Evolutionary conservation across 2,113 vertebrate species (phyloP).

Genomic region (Neodontobutis hainanensis): DNA sequence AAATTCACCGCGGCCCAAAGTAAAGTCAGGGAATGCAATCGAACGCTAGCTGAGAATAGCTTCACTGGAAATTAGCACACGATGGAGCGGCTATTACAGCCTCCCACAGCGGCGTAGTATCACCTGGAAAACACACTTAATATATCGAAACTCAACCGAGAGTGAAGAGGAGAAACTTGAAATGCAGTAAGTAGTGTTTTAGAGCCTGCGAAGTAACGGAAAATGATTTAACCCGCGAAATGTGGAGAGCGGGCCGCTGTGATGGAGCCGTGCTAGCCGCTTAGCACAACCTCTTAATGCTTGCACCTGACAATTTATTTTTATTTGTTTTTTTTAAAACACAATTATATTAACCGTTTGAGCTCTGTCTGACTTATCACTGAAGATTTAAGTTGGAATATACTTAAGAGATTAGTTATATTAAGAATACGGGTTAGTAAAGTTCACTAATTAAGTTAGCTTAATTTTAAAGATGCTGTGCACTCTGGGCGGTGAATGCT

Average conservation of each 20-base stretch:
- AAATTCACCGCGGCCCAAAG: background rate
- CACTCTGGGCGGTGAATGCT: too few relatives aligned
- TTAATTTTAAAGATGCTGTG: too few relatives aligned
- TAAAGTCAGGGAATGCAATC: slow-evolving; percentile 20
- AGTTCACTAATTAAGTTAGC: too few relatives aligned
- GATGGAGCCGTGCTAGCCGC: slow-evolving; percentile 36
- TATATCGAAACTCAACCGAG: background rate
- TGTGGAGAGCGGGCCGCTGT: slow-evolving; percentile 28
- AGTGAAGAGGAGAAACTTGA: slow-evolving; percentile 20
- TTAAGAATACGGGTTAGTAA: too few relatives aligned
- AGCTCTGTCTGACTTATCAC: too few relatives aligned
- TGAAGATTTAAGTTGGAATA: too few relatives aligned
- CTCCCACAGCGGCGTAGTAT: slow-evolving; percentile 11
- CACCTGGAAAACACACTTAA: background rate
- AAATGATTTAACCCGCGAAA: slow-evolving; percentile 34
- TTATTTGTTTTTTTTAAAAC: too few relatives aligned
- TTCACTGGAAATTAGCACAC: slow-evolving; percentile 17
- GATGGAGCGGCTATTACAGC: slow-evolving; percentile 34
- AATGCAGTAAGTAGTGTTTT: slow-evolving; percentile 73
- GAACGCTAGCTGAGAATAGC: slow-evolving; percentile 32
- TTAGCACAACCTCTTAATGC: slow-evolving; percentile 23
- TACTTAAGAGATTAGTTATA: too few relatives aligned
- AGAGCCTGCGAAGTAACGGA: fast-evolving
- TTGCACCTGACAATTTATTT: background rate
- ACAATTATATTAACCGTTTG: too few relatives aligned